These are phyloP conservation scores for Drosophila macrospina DNA, from an alignment of 2,888 invertebrate genomes.

Conservation along the genomic window DNA sequence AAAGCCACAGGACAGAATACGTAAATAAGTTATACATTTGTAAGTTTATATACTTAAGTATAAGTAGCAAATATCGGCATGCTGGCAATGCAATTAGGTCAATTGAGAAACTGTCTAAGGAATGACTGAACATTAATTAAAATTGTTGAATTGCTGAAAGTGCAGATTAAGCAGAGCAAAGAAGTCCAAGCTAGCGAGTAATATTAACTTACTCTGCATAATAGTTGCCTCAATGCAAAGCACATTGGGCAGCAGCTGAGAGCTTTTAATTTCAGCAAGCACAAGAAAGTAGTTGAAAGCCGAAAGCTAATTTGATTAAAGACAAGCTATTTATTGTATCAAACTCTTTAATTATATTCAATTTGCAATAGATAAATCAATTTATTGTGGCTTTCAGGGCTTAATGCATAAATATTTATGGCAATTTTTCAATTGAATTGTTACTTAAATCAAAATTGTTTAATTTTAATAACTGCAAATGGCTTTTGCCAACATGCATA, in stretches of 20 bases:
- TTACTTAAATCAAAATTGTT: slow-evolving; percentile 8
- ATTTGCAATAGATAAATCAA: slow-evolving; percentile 1
- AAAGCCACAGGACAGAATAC: slow-evolving; percentile 6
- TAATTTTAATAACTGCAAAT: slow-evolving; percentile 9
- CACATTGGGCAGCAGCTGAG: no score
- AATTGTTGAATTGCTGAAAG: background rate
- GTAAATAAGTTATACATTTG: slow-evolving; percentile 19
- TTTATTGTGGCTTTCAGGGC: slow-evolving; percentile 1
- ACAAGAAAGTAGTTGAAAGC: no score
- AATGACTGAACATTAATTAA: slow-evolving; percentile 5
- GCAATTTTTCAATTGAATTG: slow-evolving; percentile 6
- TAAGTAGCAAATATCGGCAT: slow-evolving; percentile 4
- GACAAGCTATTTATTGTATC: background rate
- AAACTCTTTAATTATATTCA: slow-evolving; percentile 6
- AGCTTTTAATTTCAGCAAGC: no score
- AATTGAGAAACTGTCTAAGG: slow-evolving; percentile 1
- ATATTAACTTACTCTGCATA: background rate
- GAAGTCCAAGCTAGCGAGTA: background rate
- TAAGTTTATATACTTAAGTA: slow-evolving; percentile 2
- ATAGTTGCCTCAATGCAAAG: background rate
- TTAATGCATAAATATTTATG: slow-evolving; percentile 4
- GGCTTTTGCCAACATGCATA: slow-evolving; percentile 4
- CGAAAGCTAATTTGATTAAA: no score
- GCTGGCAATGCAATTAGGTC: slow-evolving; percentile 32
- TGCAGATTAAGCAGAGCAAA: background rate